Evolutionary conservation across 2,797 vertebrate genomes (phyloP).

Genomic region (Oryzias dopingdopingensis): DNA sequence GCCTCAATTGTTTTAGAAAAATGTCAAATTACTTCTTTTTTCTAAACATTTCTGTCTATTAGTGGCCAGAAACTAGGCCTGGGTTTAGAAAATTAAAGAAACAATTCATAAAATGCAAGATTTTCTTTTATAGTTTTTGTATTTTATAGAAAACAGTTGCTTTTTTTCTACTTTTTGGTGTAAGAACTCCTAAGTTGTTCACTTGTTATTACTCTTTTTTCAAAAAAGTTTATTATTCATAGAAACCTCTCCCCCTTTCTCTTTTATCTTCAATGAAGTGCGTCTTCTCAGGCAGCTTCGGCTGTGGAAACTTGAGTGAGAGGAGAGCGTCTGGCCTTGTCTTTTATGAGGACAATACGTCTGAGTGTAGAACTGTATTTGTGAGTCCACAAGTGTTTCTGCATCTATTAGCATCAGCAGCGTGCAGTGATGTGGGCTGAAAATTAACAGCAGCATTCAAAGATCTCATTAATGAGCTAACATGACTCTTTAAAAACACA

Average conservation of each 20-base stretch:
- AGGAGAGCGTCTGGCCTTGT: constrained; percentile 94
- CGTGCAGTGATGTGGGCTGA: constrained; percentile 55
- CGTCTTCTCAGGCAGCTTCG: constrained; percentile 95
- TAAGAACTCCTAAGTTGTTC: no score
- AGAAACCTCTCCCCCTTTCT: constrained; percentile 56
- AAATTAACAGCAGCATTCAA: constrained; percentile 32
- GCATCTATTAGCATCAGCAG: constrained; percentile 65
- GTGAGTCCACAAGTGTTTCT: constrained; percentile 84
- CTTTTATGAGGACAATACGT: constrained; percentile 92
- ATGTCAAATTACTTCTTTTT: no score
- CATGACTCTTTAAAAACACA: constrained; percentile 14
- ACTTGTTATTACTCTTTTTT: no score
- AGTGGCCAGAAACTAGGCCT: no score
- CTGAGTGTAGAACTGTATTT: constrained; percentile 89
- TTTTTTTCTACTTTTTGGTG: no score
- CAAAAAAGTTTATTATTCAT: no score
- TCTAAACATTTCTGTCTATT: no score
- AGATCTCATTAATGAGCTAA: constrained; percentile 9
- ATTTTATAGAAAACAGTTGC: no score
- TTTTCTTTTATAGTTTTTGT: no score
- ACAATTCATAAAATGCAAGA: no score
- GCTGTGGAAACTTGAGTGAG: constrained; percentile 93
- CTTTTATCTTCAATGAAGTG: constrained; percentile 81
- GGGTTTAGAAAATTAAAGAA: no score
- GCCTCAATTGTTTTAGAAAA: no score